phyloP scores from a whole-genome alignment of 1,140 invertebrate genomes.

The Sweltsa coloradensis region DNA sequence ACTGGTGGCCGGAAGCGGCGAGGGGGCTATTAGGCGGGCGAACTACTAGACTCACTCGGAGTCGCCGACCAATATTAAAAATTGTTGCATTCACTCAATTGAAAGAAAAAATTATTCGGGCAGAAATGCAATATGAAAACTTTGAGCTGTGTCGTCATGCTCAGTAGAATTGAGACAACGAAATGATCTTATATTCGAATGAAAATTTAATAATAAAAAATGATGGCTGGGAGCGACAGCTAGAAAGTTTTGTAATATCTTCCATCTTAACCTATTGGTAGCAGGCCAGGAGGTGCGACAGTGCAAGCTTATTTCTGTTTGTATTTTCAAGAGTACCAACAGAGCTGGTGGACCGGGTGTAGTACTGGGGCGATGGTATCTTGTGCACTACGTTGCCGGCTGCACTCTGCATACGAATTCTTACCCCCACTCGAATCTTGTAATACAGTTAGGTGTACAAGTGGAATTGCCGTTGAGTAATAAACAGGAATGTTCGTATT shows the following conservation, averaged over 20 bases:
- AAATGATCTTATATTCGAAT: not conserved
- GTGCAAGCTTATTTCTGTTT: no score
- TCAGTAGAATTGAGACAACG: constrained; percentile 3
- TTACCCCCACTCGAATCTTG: not conserved
- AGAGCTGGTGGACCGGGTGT: no score
- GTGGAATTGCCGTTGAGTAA: constrained; percentile 2
- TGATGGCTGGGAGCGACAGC: not conserved
- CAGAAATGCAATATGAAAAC: constrained; percentile 14
- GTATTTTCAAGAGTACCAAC: no score
- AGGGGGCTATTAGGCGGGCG: not conserved
- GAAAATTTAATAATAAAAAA: constrained; percentile 7
- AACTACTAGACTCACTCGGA: not conserved
- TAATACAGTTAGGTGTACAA: not conserved
- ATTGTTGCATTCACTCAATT: constrained; percentile 14
- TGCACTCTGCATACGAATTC: constrained; percentile 1
- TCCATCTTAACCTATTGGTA: no score
- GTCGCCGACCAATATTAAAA: constrained; percentile 12
- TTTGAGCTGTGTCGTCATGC: constrained; percentile 7
- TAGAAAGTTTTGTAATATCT: no score
- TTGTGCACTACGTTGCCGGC: no score
- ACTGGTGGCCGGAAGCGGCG: not conserved
- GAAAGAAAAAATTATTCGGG: constrained; percentile 13
- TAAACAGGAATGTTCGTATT: constrained; percentile 8
- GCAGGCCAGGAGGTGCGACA: no score
- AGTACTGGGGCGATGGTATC: no score